Conservation (phyloP, 2,113 vertebrate genomes). For the Boulengeromyrus knoepffleri region DNA sequence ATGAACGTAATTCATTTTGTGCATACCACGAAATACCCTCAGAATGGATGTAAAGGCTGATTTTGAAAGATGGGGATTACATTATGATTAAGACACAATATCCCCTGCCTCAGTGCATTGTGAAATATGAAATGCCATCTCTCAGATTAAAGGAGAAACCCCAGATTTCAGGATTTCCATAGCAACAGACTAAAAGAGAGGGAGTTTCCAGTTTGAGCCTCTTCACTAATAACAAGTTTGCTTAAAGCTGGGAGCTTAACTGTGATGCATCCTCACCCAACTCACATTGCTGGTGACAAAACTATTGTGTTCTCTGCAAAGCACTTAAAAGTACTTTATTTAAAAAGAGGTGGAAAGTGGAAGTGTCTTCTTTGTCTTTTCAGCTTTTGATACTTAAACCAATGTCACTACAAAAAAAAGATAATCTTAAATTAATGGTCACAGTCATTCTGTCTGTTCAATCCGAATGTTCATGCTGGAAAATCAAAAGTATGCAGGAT, state of each 20-base stretch:
- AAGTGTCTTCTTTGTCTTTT: neutral
- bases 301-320: neutral
- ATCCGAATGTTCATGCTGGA: constrained; percentile 5
- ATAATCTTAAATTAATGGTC: neutral
- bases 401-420: neutral
- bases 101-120: neutral
- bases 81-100: neutral
- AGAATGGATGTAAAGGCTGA: constrained; percentile 28
- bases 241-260: neutral
- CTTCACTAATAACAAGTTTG: neutral
- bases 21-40: constrained; percentile 11
- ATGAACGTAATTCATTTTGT: constrained; percentile 21
- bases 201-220: neutral
- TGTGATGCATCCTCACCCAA: neutral
- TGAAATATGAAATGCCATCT: neutral
- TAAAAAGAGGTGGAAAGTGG: neutral
- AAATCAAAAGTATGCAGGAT: constrained; percentile 37
- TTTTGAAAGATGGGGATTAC: constrained; percentile 22
- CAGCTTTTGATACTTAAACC: neutral
- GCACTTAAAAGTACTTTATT: neutral
- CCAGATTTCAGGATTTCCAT: neutral
- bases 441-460: neutral
- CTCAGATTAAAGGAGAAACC: neutral
- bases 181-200: neutral
- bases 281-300: neutral